These are phyloP conservation scores for Gorilla gorilla DNA, from an alignment of 2,113 vertebrate species.

Conservation along the genomic window DNA sequence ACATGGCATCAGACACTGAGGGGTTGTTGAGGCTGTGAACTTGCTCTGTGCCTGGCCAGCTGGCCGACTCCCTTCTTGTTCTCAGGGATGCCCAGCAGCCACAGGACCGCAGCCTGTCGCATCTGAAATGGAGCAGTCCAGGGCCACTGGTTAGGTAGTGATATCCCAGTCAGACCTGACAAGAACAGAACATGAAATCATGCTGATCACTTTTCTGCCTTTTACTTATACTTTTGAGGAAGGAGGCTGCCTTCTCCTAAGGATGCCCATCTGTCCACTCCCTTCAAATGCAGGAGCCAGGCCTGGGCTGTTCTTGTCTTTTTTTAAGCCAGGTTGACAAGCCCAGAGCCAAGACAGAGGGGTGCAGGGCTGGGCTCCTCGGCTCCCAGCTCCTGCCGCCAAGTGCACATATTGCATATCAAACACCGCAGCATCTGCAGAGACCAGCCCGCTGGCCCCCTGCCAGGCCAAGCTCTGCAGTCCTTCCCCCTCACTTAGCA, in stretches of 20 bases:
- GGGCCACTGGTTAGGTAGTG: not conserved
- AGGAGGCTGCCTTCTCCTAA: not conserved
- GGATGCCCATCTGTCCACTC: not conserved
- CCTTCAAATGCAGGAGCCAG: not conserved
- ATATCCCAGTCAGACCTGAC: not conserved
- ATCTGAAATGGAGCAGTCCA: too few species aligned
- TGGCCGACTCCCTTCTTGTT: not conserved
- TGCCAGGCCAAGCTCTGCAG: not conserved
- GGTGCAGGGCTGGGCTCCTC: not conserved
- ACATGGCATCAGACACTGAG: not conserved
- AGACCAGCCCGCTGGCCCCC: not conserved
- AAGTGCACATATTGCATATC: not conserved
- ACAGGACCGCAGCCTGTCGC: not conserved
- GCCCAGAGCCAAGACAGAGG: not conserved
- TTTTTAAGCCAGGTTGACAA: not conserved
- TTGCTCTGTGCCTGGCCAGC: not conserved
- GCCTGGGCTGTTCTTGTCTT: not conserved
- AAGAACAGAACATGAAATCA: not conserved
- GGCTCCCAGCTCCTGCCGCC: not conserved
- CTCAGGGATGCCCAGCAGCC: not conserved
- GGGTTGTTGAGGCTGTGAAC: not conserved
- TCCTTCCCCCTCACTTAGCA: not conserved
- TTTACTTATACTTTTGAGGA: not conserved
- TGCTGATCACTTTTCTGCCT: not conserved
- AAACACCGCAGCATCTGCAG: not conserved